Percentiles rank a stretch among this genome's conserved stretches.
Conservation (phyloP, 2,113 vertebrate species). For the Psittacula cyanocephala region DNA sequence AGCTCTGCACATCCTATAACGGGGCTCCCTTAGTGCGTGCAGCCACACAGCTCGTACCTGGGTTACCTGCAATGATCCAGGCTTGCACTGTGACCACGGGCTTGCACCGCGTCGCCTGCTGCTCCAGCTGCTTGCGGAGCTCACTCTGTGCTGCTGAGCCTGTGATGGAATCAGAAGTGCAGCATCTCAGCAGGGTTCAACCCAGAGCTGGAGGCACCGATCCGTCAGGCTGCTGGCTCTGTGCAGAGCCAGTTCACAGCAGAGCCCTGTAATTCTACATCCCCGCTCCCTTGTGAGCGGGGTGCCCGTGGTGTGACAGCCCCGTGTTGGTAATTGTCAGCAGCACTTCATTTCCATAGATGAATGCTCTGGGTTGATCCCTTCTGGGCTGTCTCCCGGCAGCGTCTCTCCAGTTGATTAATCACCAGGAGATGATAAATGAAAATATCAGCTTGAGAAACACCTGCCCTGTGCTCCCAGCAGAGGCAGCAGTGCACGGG, state of each 20-base stretch:
- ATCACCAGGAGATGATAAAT: conserved; percentile 29
- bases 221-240: background rate
- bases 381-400: background rate
- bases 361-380: background rate
- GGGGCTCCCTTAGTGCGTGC: background rate
- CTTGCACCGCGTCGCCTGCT: background rate
- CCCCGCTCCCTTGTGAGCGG: rapidly evolving
- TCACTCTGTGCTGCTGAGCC: background rate
- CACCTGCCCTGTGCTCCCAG: background rate
- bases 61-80: background rate
- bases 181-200: background rate
- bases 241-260: background rate
- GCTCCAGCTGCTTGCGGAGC: background rate
- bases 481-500: conserved; percentile 26
- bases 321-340: background rate
- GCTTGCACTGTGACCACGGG: background rate
- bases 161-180: rapidly evolving
- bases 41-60: background rate
- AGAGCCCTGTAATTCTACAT: background rate
- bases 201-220: rapidly evolving
- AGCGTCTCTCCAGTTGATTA: background rate
- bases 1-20: rapidly evolving
- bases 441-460: conserved; percentile 32
- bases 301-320: background rate
- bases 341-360: background rate